Base-by-base conservation (phyloP, 2,113 vertebrate species). In the Salvelinus alpinus region DNA sequence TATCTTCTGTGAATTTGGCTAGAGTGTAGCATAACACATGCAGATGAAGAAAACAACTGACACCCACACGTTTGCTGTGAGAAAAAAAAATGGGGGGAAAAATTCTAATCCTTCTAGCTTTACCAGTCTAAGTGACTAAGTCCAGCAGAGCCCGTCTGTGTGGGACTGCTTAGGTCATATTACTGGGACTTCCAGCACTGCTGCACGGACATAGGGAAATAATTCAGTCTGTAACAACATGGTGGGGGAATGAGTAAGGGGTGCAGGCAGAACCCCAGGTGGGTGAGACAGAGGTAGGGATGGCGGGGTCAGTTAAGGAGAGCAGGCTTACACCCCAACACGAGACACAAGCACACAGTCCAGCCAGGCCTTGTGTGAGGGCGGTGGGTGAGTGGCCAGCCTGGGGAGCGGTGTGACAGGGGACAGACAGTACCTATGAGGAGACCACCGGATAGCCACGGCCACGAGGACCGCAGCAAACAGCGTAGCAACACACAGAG, bases 291-390 rank as follows among this genome's bases (percentile, higher is more conserved):
- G 47, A 31, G 31, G 25, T 4, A 5, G 4, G 44, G 18, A 54
- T 0, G 22, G 6, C n/a, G 29, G 25, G 64, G 81, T 85, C 70
- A 82, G 79, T 74, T 62, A 24, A 78, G 65, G 76, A 91, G 87
- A 84, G 87, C 89, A 93, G 90, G 90, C 93, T 95, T 93, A 94
- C 92, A 75, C 90, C 94, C 92, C 92, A 93, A 92, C 92, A 94
- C 0, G 93, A 92, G 78, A 94, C 93, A 20, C 93, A 92, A 84
- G 93, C 92, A 16, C 94, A 95, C 88, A 95, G 7, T 64, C 91
- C 92, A 80, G 84, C 92, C 91, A 94, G 94, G 85, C 85, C 90
- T 86, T 86, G 86, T 72, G 85, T 77, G 80, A 78, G 85, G 88
- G 92, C 82, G 7, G 84, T 85, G 24, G 7, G 83, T 79, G 84